phyloP scores from a whole-genome alignment of 2,113 vertebrate species.

The Ageneiosus marmoratus region DNA sequence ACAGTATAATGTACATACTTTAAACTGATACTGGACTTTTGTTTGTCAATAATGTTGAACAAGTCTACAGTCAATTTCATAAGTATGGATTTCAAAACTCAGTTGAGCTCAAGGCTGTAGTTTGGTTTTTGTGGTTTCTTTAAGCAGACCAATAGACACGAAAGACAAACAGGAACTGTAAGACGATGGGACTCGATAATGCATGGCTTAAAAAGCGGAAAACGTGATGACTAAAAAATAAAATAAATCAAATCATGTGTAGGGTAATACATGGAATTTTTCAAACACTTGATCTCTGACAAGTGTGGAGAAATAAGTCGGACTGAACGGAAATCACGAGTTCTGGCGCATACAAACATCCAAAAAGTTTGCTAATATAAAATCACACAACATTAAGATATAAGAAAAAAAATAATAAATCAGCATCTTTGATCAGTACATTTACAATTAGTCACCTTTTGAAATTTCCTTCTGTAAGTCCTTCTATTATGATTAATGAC shows the following conservation, averaged over 20 bases:
- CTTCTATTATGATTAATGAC: background rate
- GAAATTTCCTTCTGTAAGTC: background rate
- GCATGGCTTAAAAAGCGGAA: background rate
- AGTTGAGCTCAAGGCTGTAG: background rate
- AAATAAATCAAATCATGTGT: background rate
- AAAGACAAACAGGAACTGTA: background rate
- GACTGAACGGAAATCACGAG: background rate
- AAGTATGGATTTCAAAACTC: background rate
- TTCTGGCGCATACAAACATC: too few relatives aligned
- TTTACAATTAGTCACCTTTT: background rate
- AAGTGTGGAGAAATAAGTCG: background rate
- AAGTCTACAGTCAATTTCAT: background rate
- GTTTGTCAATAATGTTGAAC: background rate
- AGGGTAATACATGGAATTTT: background rate
- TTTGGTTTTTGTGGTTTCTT: background rate
- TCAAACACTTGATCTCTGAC: background rate
- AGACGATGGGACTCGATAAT: background rate
- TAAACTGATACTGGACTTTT: background rate
- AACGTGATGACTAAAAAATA: background rate
- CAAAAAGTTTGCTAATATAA: background rate
- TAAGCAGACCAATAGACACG: background rate
- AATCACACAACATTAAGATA: background rate
- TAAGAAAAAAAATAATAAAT: background rate
- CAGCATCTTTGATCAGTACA: background rate
- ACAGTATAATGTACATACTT: background rate